phyloP scores from a whole-genome alignment of 2,113 vertebrate genomes.

The Himantopus leucocephalus region DNA sequence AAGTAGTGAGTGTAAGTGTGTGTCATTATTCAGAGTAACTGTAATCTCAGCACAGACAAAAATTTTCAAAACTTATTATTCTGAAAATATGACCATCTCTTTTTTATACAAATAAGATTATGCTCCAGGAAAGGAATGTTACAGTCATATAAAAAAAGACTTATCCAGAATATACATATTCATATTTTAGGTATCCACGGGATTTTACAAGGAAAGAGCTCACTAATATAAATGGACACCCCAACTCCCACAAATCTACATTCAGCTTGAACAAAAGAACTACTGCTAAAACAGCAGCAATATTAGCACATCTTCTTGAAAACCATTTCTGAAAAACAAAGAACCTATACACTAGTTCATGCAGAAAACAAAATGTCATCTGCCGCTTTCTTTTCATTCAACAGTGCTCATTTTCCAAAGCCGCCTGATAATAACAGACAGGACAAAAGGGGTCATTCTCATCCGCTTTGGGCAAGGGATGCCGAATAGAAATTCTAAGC shows the following conservation, averaged over 20 bases:
- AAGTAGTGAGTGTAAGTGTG: neutral
- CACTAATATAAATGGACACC: neutral
- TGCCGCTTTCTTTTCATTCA: slow-evolving; percentile 5
- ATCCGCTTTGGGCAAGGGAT: neutral
- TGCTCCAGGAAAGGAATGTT: neutral
- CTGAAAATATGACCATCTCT: neutral
- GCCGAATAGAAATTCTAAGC: neutral
- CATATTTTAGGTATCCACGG: neutral
- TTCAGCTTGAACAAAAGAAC: neutral
- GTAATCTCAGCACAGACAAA: neutral
- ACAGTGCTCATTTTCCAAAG: slow-evolving; percentile 8
- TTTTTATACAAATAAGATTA: neutral
- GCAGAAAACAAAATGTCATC: slow-evolving; percentile 55
- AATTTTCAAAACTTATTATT: neutral
- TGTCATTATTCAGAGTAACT: neutral
- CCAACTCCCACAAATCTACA: neutral
- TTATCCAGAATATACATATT: neutral
- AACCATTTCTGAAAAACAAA: slow-evolving; percentile 30
- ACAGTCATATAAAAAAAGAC: neutral
- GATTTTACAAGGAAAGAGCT: neutral
- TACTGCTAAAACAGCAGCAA: neutral
- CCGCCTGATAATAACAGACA: neutral
- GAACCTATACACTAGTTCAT: neutral
- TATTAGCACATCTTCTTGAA: slow-evolving; percentile 36
- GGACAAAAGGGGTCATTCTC: slow-evolving; percentile 59